phyloP scores from a whole-genome alignment of 2,888 invertebrate genomes.

The Urechis unicinctus region DNA sequence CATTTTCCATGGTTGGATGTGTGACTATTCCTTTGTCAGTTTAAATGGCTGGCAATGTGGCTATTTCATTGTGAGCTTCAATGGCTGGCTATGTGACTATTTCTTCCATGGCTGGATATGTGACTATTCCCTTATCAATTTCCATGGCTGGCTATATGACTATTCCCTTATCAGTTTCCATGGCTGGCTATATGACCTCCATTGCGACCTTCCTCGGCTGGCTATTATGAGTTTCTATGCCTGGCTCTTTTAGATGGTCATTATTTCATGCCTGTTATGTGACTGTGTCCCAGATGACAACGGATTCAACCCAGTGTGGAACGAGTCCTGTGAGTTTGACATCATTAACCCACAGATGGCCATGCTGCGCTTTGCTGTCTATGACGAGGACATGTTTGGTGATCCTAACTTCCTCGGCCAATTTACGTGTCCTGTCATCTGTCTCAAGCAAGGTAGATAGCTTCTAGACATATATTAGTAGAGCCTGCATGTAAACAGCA shows the following conservation, averaged over 20 bases:
- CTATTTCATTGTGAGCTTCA: no score
- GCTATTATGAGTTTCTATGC: background rate
- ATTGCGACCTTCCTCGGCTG: no score
- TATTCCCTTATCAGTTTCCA: no score
- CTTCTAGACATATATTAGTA: background rate
- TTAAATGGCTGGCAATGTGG: no score
- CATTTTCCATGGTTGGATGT: no score
- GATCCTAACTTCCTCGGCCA: constrained; percentile 96
- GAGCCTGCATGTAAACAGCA: background rate
- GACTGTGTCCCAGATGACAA: constrained; percentile 58
- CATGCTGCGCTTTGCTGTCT: constrained; percentile 56
- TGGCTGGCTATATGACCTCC: no score
- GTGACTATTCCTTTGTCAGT: no score
- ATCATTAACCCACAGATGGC: constrained; percentile 57
- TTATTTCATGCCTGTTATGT: background rate
- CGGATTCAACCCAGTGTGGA: constrained; percentile 57
- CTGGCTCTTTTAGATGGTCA: background rate
- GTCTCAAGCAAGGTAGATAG: constrained; percentile 33
- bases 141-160: no score
- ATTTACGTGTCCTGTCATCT: constrained; percentile 77
- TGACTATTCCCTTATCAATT: no score
- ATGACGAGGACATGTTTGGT: constrained; percentile 89
- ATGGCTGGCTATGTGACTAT: no score
- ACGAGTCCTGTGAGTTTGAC: constrained; percentile 57
- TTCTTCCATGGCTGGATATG: no score